Conservation (phyloP, 37 sponge, comb jelly and placozoan species). For the Cliona cf. orientalis region DNA sequence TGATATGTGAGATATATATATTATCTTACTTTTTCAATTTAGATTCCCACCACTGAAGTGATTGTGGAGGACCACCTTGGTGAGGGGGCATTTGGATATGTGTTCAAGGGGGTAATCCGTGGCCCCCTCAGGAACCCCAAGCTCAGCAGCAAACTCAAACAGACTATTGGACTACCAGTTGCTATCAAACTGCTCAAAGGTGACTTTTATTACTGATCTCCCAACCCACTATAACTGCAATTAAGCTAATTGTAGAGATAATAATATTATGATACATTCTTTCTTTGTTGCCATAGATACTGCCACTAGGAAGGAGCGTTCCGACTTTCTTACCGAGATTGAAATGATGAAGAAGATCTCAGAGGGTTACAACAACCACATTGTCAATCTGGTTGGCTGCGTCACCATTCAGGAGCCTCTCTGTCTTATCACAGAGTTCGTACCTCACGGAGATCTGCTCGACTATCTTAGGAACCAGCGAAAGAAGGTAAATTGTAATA, state of each 20-base stretch:
- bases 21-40: not conserved
- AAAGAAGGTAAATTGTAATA: slow-evolving; percentile 41
- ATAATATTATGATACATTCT: not conserved
- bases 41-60: slow-evolving; percentile 41
- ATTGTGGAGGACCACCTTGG: slow-evolving; percentile 62
- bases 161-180: slow-evolving; percentile 45
- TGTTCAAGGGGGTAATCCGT: slow-evolving; percentile 60
- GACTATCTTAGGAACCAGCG: slow-evolving; percentile 60
- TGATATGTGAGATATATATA: too few species aligned
- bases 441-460: slow-evolving; percentile 72
- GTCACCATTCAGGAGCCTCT: slow-evolving; percentile 75
- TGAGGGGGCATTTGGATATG: slow-evolving; percentile 76
- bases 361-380: slow-evolving; percentile 57
- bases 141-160: slow-evolving; percentile 35
- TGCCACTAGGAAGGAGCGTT: slow-evolving; percentile 54
- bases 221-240: not conserved
- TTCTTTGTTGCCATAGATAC: slow-evolving; percentile 18
- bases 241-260: not conserved
- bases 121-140: slow-evolving; percentile 62
- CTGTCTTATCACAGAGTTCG: slow-evolving; percentile 81
- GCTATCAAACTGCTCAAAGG: slow-evolving; percentile 73
- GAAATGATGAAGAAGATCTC: slow-evolving; percentile 76
- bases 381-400: slow-evolving; percentile 83
- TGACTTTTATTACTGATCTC: not conserved
- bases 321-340: slow-evolving; percentile 66